Percentiles rank a stretch among this genome's conserved stretches.
Evolutionary conservation across 2,888 invertebrate genomes (phyloP).

Genomic region (Dasysyrphus albostriatus): DNA sequence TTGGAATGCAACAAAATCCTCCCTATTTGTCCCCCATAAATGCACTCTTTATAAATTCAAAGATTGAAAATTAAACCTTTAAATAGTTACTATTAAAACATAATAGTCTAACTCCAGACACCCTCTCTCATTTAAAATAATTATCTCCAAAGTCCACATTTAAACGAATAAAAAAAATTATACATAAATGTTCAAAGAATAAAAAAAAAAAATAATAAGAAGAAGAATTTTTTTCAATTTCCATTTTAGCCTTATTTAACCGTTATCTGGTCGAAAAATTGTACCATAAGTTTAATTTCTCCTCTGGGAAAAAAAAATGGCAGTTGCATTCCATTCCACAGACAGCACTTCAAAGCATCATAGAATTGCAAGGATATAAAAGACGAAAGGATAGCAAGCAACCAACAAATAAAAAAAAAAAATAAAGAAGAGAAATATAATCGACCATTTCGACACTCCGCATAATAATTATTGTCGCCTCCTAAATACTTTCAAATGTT

Average conservation of each 20-base stretch:
- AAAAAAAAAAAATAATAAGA: neutral
- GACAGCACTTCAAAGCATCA: slow-evolving; percentile 48
- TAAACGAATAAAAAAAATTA: slow-evolving; percentile 4
- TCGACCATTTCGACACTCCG: slow-evolving; percentile 74
- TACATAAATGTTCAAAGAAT: neutral
- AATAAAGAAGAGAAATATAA: slow-evolving; percentile 42
- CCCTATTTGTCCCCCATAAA: neutral
- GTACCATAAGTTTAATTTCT: slow-evolving; percentile 59
- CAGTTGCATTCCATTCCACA: slow-evolving; percentile 61
- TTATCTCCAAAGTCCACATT: slow-evolving; percentile 56
- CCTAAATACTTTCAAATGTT: slow-evolving; percentile 74
- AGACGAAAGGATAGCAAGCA: slow-evolving; percentile 11
- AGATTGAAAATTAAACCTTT: slow-evolving; percentile 15
- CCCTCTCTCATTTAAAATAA: slow-evolving; percentile 64
- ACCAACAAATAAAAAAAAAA: neutral
- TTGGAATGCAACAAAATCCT: neutral
- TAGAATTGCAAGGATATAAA: slow-evolving; percentile 61
- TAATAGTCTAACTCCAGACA: slow-evolving; percentile 36
- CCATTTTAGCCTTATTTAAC: slow-evolving; percentile 49
- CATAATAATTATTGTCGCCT: slow-evolving; percentile 75
- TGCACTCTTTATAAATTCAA: neutral
- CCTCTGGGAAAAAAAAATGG: slow-evolving; percentile 29
- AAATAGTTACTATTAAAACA: slow-evolving; percentile 13
- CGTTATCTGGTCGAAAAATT: slow-evolving; percentile 69
- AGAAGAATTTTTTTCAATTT: slow-evolving; percentile 45